Evolutionary conservation across 2,797 vertebrate genomes (phyloP), one percentile per base, ranked within the genome.

Genomic region (Sebastes oblongus): DNA sequence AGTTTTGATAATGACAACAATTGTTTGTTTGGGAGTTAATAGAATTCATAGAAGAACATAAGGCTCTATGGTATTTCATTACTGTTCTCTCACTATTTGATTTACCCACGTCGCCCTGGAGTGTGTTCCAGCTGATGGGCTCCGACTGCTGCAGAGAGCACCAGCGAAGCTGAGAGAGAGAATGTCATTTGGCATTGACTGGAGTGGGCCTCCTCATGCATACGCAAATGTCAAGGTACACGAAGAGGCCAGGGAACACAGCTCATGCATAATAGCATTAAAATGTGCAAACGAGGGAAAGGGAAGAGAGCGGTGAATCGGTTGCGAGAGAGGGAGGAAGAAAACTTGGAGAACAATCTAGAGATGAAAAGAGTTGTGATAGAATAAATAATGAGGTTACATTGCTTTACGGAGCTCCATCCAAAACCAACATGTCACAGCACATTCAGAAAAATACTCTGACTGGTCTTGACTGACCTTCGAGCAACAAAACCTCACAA

Each of bases 1-100:
- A 90, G 80, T 90, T 94, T 87, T 87, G 77, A 92, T 93, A 90
- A 93, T 89, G 84, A 91, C 93, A 92, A 88, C 87, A 90, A 91
- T 85, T 86, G 85, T 89, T 94, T 92, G 82, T 73, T 83, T 80
- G 84, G 62, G 71, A 77, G 80, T 91, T 92, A 90, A 94, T 92
- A 77, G 86, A 84, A 93, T 92, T 93, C 89, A 86, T 75, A 78
- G 82, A 85, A 18, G 69, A 91, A 86, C 84, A 89, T 39, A 50
- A 78, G 75, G 54, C 68, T 75, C 75, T 52, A 61, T 70, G 82
- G 65, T 75, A 82, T 89, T 91, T 92, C 90, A 90, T 90, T 91
- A 90, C 78, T 79, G 88, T 78, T 89, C 75, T 75, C 62, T 14
- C 71, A 75, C 72, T 84, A 61, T 91, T 87, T 82, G 61, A 91